A percentile compares a stretch with the other conserved stretches of the same genome.
These are phyloP conservation scores for Philaenus spumarius DNA, from an alignment of 1,140 invertebrate species.

Conservation along the genomic window DNA sequence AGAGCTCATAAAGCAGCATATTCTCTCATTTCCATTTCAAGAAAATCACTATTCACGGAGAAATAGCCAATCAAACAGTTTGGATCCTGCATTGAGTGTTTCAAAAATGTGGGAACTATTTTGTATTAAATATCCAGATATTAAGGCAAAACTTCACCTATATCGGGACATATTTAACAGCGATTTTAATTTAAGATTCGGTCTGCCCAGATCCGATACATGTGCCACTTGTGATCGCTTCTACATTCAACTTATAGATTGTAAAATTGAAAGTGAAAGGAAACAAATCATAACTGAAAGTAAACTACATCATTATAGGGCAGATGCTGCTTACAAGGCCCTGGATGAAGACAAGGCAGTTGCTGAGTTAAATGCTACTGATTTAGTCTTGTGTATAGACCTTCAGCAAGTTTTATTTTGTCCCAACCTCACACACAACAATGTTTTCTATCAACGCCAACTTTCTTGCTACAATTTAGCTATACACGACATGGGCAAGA, in stretches of 20 bases:
- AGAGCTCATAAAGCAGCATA: too few species aligned
- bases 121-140: not conserved
- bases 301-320: not conserved
- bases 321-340: constrained; percentile 19
- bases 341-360: constrained; percentile 21
- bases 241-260: too few species aligned
- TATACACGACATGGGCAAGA: too few species aligned
- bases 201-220: too few species aligned
- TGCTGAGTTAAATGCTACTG: constrained; percentile 20
- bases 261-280: not conserved
- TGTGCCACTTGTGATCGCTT: too few species aligned
- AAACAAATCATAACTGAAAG: not conserved
- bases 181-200: not conserved
- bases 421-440: constrained; percentile 17
- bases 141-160: not conserved
- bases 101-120: too few species aligned
- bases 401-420: too few species aligned
- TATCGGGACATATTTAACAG: too few species aligned
- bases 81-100: too few species aligned
- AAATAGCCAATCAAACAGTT: too few species aligned
- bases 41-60: not conserved
- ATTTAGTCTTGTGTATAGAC: constrained; percentile 10
- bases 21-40: not conserved
- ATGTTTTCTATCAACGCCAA: constrained; percentile 20
- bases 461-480: too few species aligned